Evolutionary conservation across 2,797 vertebrate species (phyloP).

Genomic region (Taenioides sp.): DNA sequence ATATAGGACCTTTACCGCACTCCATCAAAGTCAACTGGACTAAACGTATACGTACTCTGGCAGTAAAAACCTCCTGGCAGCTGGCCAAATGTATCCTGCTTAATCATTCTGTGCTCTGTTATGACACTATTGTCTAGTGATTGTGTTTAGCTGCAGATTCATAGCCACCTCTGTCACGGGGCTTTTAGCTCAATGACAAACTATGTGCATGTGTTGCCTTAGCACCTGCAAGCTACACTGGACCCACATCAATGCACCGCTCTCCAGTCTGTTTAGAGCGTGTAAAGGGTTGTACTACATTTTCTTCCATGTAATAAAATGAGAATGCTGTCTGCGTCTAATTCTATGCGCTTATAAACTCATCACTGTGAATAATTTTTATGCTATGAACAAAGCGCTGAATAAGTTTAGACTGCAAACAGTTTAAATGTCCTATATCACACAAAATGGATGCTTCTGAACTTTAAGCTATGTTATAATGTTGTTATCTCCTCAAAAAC

Average conservation of each 20-base stretch:
- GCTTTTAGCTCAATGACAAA: conserved; percentile 63
- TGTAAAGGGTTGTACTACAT: no score
- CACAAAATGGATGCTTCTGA: no score
- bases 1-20: neutral
- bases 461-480: no score
- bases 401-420: no score
- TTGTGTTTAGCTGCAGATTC: conserved; percentile 50
- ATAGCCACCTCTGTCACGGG: conserved; percentile 43
- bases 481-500: no score
- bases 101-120: conserved; percentile 56
- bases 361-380: no score
- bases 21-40: neutral
- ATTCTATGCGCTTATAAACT: no score
- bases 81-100: conserved; percentile 39
- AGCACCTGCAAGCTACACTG: neutral
- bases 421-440: no score
- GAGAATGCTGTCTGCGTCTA: no score
- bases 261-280: neutral
- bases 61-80: conserved; percentile 18
- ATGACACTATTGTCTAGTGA: conserved; percentile 56
- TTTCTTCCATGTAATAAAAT: neutral
- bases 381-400: no score
- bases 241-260: conserved; percentile 27
- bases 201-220: conserved; percentile 22
- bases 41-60: conserved; percentile 5